These are phyloP conservation scores for Odontocolon sp. DNA, from an alignment of 2,888 invertebrate species.

Conservation along the genomic window DNA sequence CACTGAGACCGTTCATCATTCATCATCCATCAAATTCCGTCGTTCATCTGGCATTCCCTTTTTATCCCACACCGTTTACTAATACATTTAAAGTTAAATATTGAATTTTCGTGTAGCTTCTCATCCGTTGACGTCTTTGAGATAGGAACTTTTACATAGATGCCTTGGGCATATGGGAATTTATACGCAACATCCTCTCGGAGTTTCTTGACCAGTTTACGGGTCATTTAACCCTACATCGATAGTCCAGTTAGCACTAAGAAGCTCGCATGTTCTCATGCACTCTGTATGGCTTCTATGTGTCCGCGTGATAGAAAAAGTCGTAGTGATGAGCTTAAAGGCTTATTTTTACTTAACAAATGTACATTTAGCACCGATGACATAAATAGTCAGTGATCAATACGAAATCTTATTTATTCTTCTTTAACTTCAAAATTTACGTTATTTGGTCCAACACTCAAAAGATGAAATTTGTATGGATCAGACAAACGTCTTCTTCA, in stretches of 20 bases:
- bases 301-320: background rate
- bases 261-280: background rate
- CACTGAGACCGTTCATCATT: slow-evolving; percentile 32
- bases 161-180: background rate
- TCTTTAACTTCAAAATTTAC: no score
- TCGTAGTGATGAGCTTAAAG: no score
- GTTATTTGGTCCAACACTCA: no score
- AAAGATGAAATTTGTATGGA: background rate
- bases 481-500: background rate
- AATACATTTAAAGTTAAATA: slow-evolving; percentile 47
- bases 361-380: no score
- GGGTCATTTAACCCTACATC: background rate
- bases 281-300: background rate
- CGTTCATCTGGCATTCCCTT: background rate
- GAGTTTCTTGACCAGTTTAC: background rate
- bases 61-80: slow-evolving; percentile 18
- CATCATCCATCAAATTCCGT: slow-evolving; percentile 56
- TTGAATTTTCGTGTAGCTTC: slow-evolving; percentile 42
- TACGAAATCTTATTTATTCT: no score
- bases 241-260: no score
- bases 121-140: slow-evolving; percentile 14
- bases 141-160: background rate
- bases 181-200: background rate
- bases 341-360: no score
- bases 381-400: no score